Conservation (phyloP, 2,113 vertebrate species). For the Saccopteryx leptura region DNA sequence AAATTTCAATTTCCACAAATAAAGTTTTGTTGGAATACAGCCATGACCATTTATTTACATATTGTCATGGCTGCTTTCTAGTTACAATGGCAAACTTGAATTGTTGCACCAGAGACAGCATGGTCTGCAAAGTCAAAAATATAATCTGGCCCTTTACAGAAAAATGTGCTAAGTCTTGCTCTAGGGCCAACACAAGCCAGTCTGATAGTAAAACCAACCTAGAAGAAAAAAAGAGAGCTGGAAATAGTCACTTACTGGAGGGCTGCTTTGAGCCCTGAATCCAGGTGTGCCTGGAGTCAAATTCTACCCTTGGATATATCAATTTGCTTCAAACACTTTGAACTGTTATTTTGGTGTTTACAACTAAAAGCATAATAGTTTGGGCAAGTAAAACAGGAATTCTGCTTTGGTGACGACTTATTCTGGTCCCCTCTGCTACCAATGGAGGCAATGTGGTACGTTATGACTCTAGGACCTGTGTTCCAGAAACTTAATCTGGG, state of each 20-base stretch:
- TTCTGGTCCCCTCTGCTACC: not conserved
- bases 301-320: not conserved
- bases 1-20: not conserved
- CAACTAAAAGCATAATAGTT: not conserved
- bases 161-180: not conserved
- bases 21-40: not conserved
- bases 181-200: not conserved
- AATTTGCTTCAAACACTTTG: not conserved
- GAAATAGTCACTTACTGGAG: too few species aligned
- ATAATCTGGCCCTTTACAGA: not conserved
- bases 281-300: not conserved
- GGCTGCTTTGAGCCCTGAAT: not conserved
- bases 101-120: too few species aligned
- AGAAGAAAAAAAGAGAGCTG: not conserved
- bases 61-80: not conserved
- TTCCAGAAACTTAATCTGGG: not conserved
- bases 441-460: not conserved
- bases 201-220: not conserved
- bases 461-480: not conserved
- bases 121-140: not conserved
- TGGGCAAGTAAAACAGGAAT: not conserved
- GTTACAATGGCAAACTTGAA: not conserved
- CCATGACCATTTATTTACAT: not conserved
- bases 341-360: not conserved
- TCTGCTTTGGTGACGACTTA: not conserved